These are phyloP conservation scores for Myripristis murdjan DNA, from an alignment of 2,797 vertebrate species.

Conservation along the genomic window DNA sequence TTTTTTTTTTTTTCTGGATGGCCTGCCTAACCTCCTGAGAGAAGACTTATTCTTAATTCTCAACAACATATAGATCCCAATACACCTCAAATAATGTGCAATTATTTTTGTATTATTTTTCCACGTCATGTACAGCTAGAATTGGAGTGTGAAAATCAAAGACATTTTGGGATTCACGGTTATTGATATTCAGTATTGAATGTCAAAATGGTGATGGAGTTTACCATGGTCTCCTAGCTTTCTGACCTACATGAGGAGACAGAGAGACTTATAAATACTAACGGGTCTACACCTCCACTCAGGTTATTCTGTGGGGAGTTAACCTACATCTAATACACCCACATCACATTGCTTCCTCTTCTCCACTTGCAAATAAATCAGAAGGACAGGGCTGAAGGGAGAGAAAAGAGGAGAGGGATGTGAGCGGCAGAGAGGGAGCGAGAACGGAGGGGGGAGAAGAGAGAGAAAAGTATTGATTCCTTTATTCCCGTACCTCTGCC, in stretches of 20 bases:
- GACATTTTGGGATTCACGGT: conserved; percentile 5
- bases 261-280: conserved; percentile 60
- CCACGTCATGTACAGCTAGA: background rate
- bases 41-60: no score
- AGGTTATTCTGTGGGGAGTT: conserved; percentile 69
- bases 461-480: conserved; percentile 81
- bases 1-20: conserved; percentile 10
- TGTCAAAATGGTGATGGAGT: conserved; percentile 23
- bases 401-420: conserved; percentile 30
- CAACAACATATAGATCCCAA: no score
- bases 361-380: conserved; percentile 72
- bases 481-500: conserved; percentile 84
- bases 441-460: conserved; percentile 30
- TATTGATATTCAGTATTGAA: conserved; percentile 26
- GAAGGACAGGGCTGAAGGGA: conserved; percentile 66
- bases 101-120: background rate
- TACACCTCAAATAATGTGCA: background rate
- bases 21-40: background rate
- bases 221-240: conserved; percentile 18
- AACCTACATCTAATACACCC: conserved; percentile 74
- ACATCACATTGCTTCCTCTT: conserved; percentile 67
- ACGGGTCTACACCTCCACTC: conserved; percentile 59
- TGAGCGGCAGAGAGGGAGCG: conserved; percentile 11
- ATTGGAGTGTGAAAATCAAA: conserved; percentile 1
- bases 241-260: conserved; percentile 52